A percentile compares a stretch with the other conserved stretches of the same genome.
Evolutionary conservation across 2,888 invertebrate species (phyloP).

Genomic region (Eutolmus rufibarbis): DNA sequence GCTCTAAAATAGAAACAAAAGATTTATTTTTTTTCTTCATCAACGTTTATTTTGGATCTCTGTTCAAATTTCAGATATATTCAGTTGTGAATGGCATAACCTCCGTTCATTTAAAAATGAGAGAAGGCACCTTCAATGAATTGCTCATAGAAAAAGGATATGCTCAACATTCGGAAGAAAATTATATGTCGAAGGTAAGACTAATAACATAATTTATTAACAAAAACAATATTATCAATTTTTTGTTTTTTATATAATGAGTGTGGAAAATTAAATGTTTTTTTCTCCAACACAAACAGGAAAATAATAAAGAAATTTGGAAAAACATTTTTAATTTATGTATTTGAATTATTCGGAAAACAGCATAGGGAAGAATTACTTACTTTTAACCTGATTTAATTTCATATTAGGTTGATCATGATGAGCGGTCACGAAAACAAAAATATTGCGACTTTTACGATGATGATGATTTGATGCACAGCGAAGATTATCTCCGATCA

Average conservation of each 20-base stretch:
- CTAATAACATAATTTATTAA: too few species aligned
- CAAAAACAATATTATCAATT: too few species aligned
- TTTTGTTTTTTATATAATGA: too few species aligned
- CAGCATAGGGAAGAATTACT: too few species aligned
- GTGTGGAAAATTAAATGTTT: too few species aligned
- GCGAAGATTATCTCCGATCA: constrained; percentile 56
- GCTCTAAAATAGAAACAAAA: too few species aligned
- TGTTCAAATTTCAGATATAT: constrained; percentile 64
- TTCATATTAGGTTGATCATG: constrained; percentile 66
- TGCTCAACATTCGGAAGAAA: constrained; percentile 77
- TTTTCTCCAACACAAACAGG: too few species aligned
- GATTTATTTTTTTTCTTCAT: too few species aligned
- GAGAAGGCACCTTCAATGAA: constrained; percentile 68
- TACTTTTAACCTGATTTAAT: neutral
- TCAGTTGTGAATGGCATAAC: constrained; percentile 82
- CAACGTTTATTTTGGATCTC: neutral
- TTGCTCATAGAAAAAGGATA: constrained; percentile 69
- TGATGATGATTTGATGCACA: constrained; percentile 52
- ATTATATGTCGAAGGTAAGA: constrained; percentile 80
- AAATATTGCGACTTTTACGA: constrained; percentile 52
- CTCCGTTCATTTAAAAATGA: constrained; percentile 69
- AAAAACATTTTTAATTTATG: too few species aligned
- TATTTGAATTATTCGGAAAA: too few species aligned
- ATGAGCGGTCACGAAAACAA: constrained; percentile 64
- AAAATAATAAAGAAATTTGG: too few species aligned